These are phyloP conservation scores for Diplosoma virens DNA, from an alignment of 23 tunicate genomes.

Conservation along the genomic window DNA sequence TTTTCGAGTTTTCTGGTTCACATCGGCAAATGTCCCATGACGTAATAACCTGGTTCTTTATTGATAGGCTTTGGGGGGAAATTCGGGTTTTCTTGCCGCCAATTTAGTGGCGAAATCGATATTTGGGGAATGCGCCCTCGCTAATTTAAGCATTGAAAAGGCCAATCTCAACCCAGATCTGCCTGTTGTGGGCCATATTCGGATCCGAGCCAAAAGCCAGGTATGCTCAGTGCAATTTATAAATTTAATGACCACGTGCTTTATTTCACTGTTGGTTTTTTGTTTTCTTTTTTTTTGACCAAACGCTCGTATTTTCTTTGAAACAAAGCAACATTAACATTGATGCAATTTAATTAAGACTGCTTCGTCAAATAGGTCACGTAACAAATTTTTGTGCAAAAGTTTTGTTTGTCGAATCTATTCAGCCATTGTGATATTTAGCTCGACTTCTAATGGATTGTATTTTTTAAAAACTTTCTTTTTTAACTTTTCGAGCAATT, in stretches of 20 bases:
- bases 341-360: too few species aligned
- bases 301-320: too few species aligned
- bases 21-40: too few species aligned
- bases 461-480: too few species aligned
- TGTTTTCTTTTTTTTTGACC: not conserved
- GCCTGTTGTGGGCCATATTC: slow-evolving; percentile 81
- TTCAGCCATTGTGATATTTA: too few species aligned
- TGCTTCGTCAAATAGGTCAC: too few species aligned
- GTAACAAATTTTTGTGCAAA: too few species aligned
- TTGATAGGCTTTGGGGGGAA: slow-evolving; percentile 79
- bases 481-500: too few species aligned
- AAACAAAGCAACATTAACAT: too few species aligned
- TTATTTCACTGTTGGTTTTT: not conserved
- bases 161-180: slow-evolving; percentile 55
- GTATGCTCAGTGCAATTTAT: slow-evolving; percentile 19
- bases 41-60: not conserved
- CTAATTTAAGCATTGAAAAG: slow-evolving; percentile 91
- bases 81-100: slow-evolving; percentile 94
- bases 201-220: slow-evolving; percentile 96
- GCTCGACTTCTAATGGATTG: too few species aligned
- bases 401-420: too few species aligned
- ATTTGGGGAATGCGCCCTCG: slow-evolving; percentile 94
- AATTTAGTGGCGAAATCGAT: slow-evolving; percentile 94
- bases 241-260: not conserved
- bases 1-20: too few species aligned